Evolutionary conservation across 1,140 invertebrate species (phyloP).

Genomic region (Zaprionus kolodkinae): DNA sequence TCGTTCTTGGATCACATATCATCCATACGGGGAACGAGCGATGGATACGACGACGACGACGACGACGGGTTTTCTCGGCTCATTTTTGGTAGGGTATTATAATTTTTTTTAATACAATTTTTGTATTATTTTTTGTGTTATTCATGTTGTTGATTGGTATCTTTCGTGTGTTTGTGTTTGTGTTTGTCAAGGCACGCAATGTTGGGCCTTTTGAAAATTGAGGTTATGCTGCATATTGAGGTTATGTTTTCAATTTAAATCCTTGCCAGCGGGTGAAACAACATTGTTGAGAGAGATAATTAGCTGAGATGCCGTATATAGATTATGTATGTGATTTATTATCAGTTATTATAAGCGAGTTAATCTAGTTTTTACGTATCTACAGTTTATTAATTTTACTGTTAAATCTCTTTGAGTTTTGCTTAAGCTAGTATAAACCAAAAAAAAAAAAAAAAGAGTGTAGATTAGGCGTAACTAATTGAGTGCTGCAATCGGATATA

Average conservation of each 20-base stretch:
- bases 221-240: slow-evolving; percentile 36
- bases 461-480: slow-evolving; percentile 18
- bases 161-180: slow-evolving; percentile 53
- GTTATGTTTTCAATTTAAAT: slow-evolving; percentile 23
- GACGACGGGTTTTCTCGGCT: slow-evolving; percentile 2
- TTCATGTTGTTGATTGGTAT: slow-evolving; percentile 78
- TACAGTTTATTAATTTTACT: neutral
- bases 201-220: slow-evolving; percentile 30
- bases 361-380: neutral
- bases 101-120: slow-evolving; percentile 82
- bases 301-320: neutral
- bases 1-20: slow-evolving; percentile 59
- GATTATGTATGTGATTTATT: neutral
- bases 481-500: slow-evolving; percentile 18
- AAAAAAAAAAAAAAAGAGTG: slow-evolving; percentile 5
- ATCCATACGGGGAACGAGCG: too few relatives aligned
- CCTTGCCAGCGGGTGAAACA: slow-evolving; percentile 20
- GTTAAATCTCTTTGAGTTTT: neutral
- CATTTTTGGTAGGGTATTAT: slow-evolving; percentile 50
- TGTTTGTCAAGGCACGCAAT: slow-evolving; percentile 76
- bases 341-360: neutral
- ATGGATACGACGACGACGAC: neutral
- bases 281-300: slow-evolving; percentile 20
- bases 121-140: slow-evolving; percentile 53
- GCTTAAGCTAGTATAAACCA: neutral